phyloP scores from a whole-genome alignment of 1,140 invertebrate species.

The Steinernema feltiae region DNA sequence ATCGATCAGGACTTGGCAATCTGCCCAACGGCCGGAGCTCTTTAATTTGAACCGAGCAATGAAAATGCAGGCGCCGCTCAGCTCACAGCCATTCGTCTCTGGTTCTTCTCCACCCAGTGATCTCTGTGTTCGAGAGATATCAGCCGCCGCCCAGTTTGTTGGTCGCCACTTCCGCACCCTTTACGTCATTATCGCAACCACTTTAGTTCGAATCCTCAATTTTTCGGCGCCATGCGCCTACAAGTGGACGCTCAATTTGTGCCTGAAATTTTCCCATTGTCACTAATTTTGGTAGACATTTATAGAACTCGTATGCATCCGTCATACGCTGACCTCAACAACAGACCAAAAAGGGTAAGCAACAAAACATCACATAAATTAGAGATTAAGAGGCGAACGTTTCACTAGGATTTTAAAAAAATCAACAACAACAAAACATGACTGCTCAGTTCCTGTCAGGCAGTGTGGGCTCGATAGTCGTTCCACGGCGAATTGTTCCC shows the following conservation, averaged over 20 bases:
- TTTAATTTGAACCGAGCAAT: neutral
- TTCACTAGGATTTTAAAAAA: neutral
- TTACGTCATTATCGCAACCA: no score
- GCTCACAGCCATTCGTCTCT: no score
- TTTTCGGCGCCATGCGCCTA: no score
- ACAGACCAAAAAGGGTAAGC: neutral
- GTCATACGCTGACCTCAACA: neutral
- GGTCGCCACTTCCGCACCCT: no score
- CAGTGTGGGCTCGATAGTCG: slow-evolving; percentile 66
- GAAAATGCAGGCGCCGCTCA: no score
- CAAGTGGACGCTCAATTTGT: no score
- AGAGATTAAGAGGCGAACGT: neutral
- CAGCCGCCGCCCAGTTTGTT: no score
- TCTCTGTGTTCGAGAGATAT: no score
- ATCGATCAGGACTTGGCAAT: neutral
- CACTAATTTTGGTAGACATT: no score
- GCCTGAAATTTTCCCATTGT: no score
- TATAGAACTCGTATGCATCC: neutral
- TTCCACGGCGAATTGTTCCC: slow-evolving; percentile 87
- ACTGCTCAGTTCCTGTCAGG: neutral
- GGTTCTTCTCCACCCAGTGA: no score
- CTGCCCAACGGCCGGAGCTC: neutral
- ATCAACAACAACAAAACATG: neutral
- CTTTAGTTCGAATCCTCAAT: no score
- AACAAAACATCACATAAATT: neutral